These are phyloP conservation scores for Ennomos erosarius DNA, from an alignment of 2,888 invertebrate species.

Conservation along the genomic window DNA sequence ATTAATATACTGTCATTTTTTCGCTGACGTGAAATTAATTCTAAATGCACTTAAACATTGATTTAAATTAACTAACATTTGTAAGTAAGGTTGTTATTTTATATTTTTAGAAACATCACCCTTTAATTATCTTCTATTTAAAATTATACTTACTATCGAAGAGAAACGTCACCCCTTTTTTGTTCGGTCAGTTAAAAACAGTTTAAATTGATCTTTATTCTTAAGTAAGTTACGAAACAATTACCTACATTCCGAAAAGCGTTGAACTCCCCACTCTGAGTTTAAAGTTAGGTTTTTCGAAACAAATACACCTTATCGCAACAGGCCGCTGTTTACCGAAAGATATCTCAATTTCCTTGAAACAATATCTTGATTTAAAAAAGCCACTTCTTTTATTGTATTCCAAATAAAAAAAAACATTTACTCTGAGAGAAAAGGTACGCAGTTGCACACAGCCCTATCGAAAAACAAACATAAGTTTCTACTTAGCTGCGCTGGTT, in stretches of 20 bases:
- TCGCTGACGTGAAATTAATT: too few relatives aligned
- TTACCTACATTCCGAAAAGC: neutral
- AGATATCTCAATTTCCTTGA: constrained; percentile 74
- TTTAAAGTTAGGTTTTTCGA: constrained; percentile 16
- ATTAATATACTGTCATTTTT: too few relatives aligned
- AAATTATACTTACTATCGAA: too few relatives aligned
- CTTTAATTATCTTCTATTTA: too few relatives aligned
- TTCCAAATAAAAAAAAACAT: constrained; percentile 66
- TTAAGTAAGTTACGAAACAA: too few relatives aligned
- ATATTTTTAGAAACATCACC: too few relatives aligned
- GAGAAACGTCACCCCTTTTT: too few relatives aligned
- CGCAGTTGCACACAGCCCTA: constrained; percentile 80
- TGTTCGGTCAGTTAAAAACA: too few relatives aligned
- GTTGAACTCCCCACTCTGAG: neutral
- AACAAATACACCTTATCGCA: constrained; percentile 34
- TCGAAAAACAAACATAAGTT: constrained; percentile 81
- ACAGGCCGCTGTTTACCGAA: constrained; percentile 39
- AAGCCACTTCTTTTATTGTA: constrained; percentile 77
- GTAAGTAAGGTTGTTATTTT: too few relatives aligned
- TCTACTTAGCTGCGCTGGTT: constrained; percentile 78
- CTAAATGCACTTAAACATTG: too few relatives aligned
- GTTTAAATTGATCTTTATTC: too few relatives aligned
- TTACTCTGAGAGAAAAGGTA: constrained; percentile 70
- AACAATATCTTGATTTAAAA: constrained; percentile 72
- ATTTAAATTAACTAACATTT: too few relatives aligned